Base-by-base conservation (phyloP, 1,140 invertebrate genomes). In the Cydia splendana region DNA sequence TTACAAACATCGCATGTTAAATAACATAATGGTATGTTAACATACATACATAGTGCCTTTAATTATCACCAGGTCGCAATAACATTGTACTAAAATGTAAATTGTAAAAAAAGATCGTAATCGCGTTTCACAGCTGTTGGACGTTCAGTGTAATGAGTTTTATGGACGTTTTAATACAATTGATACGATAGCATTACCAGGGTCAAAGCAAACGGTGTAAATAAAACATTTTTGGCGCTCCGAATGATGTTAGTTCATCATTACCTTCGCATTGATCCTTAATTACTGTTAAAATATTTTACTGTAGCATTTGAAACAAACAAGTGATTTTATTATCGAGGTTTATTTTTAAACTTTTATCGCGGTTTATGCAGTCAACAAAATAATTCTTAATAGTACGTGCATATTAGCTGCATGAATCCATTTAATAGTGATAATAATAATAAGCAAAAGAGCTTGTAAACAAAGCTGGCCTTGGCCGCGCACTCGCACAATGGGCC, bases 401-500 rank as follows among this genome's bases (percentile, higher is more conserved):
- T 74, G 24, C 34, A 12, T 74, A 28, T 24, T 24, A 24, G 15
- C 38, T 48, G 15, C 34, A 28, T 13, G 15, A 45, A 71, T 38
- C 15, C 15, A 45, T 38, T 71, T 18, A 69, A 42, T 38, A 38
- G n/a, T 62, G 30, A 71, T 71, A 79, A 82, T 82, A 83, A 85
- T 85, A 84, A 84, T 88, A 82, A 78, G 80, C 79, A 80, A 79
- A 77, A 77, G 80, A 77, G 82, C 82, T 85, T 86, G 90, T 93
- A 91, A 93, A 93, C 89, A 93, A 84, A 69, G 69, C 77, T 87
- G 86, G 82, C 91, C 91, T 93, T 93, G 91, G 88, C 90, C 89
- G 86, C 88, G 80, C 79, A 62, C 20, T 65, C 78, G 84, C 81
- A 93, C 88, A 91, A 91, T 93, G 85, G 88, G 88, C 83, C 87